Conservation (phyloP, 2,113 vertebrate genomes). For the Polypterus senegalus region DNA sequence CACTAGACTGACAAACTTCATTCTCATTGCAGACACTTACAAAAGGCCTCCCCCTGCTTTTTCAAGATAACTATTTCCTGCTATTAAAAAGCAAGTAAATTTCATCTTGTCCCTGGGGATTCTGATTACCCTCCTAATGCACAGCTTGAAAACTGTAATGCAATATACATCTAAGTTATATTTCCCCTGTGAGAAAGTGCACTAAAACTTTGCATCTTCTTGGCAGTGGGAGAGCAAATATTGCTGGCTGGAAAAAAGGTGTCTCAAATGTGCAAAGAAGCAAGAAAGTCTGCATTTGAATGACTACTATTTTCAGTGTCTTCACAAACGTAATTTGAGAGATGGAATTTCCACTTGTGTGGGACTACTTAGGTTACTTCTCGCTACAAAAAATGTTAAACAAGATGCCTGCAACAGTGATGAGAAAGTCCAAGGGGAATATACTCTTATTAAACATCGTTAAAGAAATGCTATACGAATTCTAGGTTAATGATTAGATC, state of each 20-base stretch:
- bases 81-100: slow-evolving; percentile 15
- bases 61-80: slow-evolving; percentile 17
- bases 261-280: slow-evolving; percentile 10
- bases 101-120: slow-evolving; percentile 30
- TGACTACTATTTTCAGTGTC: not conserved
- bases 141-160: slow-evolving; percentile 37
- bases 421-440: not conserved
- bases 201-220: slow-evolving; percentile 32
- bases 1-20: slow-evolving; percentile 37
- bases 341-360: slow-evolving; percentile 7
- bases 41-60: slow-evolving; percentile 24
- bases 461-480: not conserved
- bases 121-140: slow-evolving; percentile 40
- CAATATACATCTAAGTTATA: slow-evolving; percentile 37
- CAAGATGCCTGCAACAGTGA: not conserved
- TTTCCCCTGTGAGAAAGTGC: slow-evolving; percentile 40
- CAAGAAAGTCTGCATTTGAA: slow-evolving; percentile 6
- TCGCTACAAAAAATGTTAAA: not conserved
- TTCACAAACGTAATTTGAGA: slow-evolving; percentile 7
- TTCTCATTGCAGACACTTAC: slow-evolving; percentile 40
- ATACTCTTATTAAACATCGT: slow-evolving; percentile 6
- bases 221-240: slow-evolving; percentile 12
- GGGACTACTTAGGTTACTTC: not conserved
- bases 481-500: not conserved
- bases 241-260: slow-evolving; percentile 2